Evolutionary conservation across 2,797 vertebrate species (phyloP).

Genomic region (Gouania willdenowi): DNA sequence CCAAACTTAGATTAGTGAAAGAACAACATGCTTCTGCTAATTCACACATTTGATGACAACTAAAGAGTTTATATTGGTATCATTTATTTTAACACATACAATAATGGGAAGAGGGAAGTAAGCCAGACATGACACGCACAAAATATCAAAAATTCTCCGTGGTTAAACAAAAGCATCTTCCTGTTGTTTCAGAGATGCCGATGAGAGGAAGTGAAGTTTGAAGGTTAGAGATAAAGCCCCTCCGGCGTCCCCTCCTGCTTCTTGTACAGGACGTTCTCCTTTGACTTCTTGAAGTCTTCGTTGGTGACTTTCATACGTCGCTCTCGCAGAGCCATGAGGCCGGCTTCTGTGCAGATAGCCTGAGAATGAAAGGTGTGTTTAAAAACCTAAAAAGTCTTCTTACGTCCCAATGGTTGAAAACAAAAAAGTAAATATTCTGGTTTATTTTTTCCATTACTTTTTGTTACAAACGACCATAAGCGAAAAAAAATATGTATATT

Average conservation of each 20-base stretch:
- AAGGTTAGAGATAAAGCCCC: slow-evolving; percentile 89
- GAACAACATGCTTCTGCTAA: too few species aligned
- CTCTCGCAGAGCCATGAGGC: slow-evolving; percentile 93
- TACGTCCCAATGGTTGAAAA: too few species aligned
- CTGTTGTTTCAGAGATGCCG: slow-evolving; percentile 1
- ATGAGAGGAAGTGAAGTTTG: not conserved
- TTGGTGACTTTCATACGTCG: slow-evolving; percentile 98
- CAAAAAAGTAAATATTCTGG: too few species aligned
- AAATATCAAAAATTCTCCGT: slow-evolving; percentile 67
- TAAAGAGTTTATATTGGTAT: not conserved
- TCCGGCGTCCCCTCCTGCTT: slow-evolving; percentile 98
- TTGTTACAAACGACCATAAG: too few species aligned
- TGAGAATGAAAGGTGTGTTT: slow-evolving; percentile 45
- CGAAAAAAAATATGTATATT: too few species aligned
- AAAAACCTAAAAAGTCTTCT: too few species aligned
- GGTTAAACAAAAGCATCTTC: slow-evolving; percentile 15
- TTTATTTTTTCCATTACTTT: too few species aligned
- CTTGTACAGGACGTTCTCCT: slow-evolving; percentile 97
- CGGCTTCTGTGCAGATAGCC: slow-evolving; percentile 98
- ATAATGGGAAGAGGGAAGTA: slow-evolving; percentile 40
- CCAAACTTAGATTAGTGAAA: too few species aligned
- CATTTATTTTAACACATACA: slow-evolving; percentile 73
- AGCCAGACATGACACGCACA: slow-evolving; percentile 51
- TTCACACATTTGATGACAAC: too few species aligned
- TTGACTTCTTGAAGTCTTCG: slow-evolving; percentile 99